Percentiles rank a stretch among this genome's conserved stretches.
Evolutionary conservation across 1,140 invertebrate genomes (phyloP).

Genomic region (Drosophila kepulauana): DNA sequence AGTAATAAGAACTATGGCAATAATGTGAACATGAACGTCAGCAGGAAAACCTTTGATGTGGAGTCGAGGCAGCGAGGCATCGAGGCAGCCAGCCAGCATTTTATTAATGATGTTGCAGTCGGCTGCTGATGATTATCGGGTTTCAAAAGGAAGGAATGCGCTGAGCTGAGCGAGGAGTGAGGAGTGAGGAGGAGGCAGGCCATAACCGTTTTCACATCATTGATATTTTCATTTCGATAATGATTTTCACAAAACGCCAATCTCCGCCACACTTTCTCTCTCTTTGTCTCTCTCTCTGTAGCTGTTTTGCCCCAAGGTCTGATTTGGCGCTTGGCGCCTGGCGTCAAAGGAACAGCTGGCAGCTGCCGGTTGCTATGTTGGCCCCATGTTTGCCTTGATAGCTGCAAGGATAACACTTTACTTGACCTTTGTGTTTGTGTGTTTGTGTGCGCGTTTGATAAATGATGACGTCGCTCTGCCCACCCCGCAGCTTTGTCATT

Average conservation of each 20-base stretch:
- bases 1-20: not conserved
- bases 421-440: constrained; percentile 66
- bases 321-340: constrained; percentile 9
- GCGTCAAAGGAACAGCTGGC: constrained; percentile 63
- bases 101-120: constrained; percentile 14
- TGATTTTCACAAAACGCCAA: constrained; percentile 55
- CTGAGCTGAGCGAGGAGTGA: not conserved
- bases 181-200: not conserved
- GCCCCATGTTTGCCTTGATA: constrained; percentile 55
- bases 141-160: constrained; percentile 1
- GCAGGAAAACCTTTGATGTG: constrained; percentile 26
- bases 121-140: constrained; percentile 7
- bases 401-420: constrained; percentile 74
- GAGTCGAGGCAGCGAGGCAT: not conserved
- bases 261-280: not conserved
- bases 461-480: constrained; percentile 63
- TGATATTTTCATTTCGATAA: constrained; percentile 71
- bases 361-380: constrained; percentile 39
- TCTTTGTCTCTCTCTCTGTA: no score
- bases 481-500: not conserved
- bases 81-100: not conserved
- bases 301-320: constrained; percentile 33
- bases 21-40: not conserved
- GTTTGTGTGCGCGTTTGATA: constrained; percentile 52
- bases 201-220: constrained; percentile 52